These are phyloP conservation scores for Potamilus streckersoni DNA, from an alignment of 1,140 invertebrate species.

Conservation along the genomic window DNA sequence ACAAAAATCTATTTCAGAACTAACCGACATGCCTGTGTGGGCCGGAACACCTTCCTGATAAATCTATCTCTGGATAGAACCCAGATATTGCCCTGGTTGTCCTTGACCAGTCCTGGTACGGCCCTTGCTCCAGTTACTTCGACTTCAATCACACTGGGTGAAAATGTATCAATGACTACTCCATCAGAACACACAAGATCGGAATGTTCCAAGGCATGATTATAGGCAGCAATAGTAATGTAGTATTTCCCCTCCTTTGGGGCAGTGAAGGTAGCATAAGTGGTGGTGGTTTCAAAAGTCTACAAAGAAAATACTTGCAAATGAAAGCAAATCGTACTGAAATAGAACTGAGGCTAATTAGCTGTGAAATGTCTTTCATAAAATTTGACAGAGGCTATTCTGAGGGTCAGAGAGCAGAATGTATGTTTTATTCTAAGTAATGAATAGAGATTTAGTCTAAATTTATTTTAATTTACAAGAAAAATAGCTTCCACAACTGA, in stretches of 20 bases:
- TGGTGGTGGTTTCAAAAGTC: neutral
- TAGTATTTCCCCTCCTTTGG: neutral
- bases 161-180: neutral
- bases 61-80: neutral
- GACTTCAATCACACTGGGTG: neutral
- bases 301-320: too few relatives aligned
- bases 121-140: neutral
- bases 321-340: too few relatives aligned
- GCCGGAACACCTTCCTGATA: neutral
- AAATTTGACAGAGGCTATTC: too few relatives aligned
- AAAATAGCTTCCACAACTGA: too few relatives aligned
- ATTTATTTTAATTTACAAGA: too few relatives aligned
- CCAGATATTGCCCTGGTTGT: neutral
- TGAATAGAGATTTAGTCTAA: too few relatives aligned
- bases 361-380: too few relatives aligned
- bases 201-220: neutral
- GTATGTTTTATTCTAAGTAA: too few relatives aligned
- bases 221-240: neutral
- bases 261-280: neutral
- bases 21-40: neutral
- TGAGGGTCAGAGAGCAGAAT: too few relatives aligned
- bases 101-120: neutral
- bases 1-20: too few relatives aligned
- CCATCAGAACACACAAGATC: neutral
- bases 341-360: too few relatives aligned